Base-by-base conservation (phyloP, 2,888 invertebrate species). In the Hydropsyche betteni region DNA sequence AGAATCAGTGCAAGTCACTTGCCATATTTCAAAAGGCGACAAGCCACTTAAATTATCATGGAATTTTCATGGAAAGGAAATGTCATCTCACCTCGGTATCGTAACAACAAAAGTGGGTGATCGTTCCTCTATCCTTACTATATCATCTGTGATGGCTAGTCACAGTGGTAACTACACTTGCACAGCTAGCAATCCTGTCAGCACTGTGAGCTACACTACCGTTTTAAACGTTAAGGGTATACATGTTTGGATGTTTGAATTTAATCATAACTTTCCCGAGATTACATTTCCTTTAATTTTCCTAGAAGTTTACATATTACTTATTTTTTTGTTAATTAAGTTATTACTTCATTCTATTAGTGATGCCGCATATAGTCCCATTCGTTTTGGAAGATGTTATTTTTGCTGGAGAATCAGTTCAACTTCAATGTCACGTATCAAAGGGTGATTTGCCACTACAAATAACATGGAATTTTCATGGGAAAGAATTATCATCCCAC, bases 401-500 rank as follows among this genome's bases (percentile, higher is more conserved):
- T 75, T 89, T 89, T 83, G 89, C 90, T 80, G 91, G 91, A 74
- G 91, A 91, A 82, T 88, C 89, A 80, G 88, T 90, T 79, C 90
- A 89, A 80, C 86, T 91, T 80, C 86, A 83, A 78, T 92, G 92
- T 85, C 87, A 90, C 80, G 88, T 91, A 79, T 88, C 88, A 68
- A 90, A 91, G 84, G 92, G 93, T 74, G 93, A 93, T 82, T 84
- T 87, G 79, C 93, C 93, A 70, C 88, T 95, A 77, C 89, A 88
- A 80, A 91, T 95, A 76, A 88, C 88, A 71, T 95, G 95, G 95
- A 89, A 89, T 81, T 91, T 93, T 83, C 92, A 94, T 83, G 87
- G 89, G 80, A 84, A 86, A 83, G 88, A 87, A 78, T 84, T 87
- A 74, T 86, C 88, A 81, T 86, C 87, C 80, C 86, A 87, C 77